Conservation (phyloP, 2,888 invertebrate species). For the Pseudococcus viburni region DNA sequence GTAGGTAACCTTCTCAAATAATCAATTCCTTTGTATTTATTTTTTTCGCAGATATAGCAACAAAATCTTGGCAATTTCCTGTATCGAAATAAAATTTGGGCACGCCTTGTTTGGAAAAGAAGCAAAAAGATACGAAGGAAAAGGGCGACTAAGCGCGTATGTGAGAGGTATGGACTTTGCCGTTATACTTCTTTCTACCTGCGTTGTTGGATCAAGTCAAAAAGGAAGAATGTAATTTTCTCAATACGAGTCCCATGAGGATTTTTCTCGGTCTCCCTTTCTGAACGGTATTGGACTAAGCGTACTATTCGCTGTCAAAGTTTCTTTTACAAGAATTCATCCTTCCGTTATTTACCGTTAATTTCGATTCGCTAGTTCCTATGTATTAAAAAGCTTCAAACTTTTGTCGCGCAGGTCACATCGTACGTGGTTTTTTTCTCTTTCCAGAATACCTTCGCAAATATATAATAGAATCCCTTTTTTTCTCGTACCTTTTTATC, state of each 20-base stretch:
- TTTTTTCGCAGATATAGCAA: background rate
- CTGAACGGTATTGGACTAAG: constrained; percentile 63
- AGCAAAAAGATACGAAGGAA: constrained; percentile 17
- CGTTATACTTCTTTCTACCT: constrained; percentile 65
- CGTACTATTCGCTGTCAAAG: constrained; percentile 65
- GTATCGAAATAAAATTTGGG: background rate
- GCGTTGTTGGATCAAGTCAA: constrained; percentile 66
- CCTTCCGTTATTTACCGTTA: constrained; percentile 65
- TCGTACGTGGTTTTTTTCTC: background rate
- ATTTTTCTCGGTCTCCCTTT: constrained; percentile 67
- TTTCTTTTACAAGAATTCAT: constrained; percentile 62
- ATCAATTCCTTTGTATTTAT: background rate
- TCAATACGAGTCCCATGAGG: constrained; percentile 68
- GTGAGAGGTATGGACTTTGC: constrained; percentile 58
- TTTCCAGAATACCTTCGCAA: background rate
- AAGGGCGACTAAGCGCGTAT: constrained; percentile 49
- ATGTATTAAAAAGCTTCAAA: constrained; percentile 57
- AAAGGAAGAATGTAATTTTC: constrained; percentile 68
- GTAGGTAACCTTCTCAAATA: too few species aligned
- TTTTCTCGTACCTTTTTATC: background rate
- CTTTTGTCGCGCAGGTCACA: constrained; percentile 2
- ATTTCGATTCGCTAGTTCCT: constrained; percentile 61
- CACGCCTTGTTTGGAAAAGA: constrained; percentile 34
- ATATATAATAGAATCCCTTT: background rate
- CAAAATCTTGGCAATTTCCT: background rate